phyloP scores from a whole-genome alignment of 2,888 invertebrate species.

The Epinotia nisella region DNA sequence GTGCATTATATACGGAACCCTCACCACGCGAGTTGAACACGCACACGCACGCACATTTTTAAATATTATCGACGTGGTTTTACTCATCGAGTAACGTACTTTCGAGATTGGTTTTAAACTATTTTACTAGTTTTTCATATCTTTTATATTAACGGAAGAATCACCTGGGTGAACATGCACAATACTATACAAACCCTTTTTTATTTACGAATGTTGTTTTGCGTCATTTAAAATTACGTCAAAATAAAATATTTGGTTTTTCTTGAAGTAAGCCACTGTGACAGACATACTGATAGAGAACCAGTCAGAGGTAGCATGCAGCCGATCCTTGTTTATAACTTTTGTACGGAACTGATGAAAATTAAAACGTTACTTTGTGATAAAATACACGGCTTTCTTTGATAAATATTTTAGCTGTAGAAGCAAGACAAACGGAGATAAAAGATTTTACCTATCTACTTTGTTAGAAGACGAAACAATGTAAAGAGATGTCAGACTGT shows the following conservation, averaged over 20 bases:
- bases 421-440: conserved; percentile 10
- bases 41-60: no score
- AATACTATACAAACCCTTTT: neutral
- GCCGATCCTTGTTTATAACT: neutral
- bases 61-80: neutral
- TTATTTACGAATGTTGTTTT: neutral
- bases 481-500: conserved; percentile 41
- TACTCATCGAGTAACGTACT: no score
- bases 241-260: neutral
- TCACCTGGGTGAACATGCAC: neutral
- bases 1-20: no score
- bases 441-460: neutral
- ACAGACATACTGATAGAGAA: neutral
- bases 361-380: neutral
- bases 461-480: conserved; percentile 33
- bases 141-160: neutral
- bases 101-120: no score
- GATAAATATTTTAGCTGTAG: neutral
- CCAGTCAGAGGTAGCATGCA: neutral
- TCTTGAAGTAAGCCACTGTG: neutral
- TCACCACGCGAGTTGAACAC: no score
- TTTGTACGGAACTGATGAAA: neutral
- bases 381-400: neutral
- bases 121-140: no score
- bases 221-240: neutral